A percentile compares a stretch with the other conserved stretches of the same genome.
These are phyloP conservation scores for Athripsodes cinereus DNA, from an alignment of 2,888 invertebrate species.

Conservation along the genomic window DNA sequence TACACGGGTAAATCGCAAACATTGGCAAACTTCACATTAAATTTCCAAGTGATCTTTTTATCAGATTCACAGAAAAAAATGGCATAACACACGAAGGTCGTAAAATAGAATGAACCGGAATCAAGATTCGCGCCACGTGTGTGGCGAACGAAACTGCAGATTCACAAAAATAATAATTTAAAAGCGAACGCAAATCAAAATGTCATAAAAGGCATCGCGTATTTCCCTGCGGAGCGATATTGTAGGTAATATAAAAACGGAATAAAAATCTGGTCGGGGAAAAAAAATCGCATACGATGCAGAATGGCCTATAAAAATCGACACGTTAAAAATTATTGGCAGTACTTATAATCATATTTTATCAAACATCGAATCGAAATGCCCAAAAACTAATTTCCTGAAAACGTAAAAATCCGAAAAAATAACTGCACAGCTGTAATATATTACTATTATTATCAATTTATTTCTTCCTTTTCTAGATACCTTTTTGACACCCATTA, in stretches of 20 bases:
- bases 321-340: conserved; percentile 1
- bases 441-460: too few relatives aligned
- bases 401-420: neutral
- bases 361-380: neutral
- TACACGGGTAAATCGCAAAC: too few relatives aligned
- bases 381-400: conserved; percentile 7
- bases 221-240: neutral
- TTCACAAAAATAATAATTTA: neutral
- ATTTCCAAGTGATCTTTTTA: too few relatives aligned
- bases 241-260: neutral
- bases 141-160: neutral
- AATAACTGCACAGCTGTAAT: neutral
- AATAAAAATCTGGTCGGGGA: neutral
- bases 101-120: neutral
- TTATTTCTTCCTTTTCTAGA: too few relatives aligned
- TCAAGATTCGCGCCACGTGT: neutral
- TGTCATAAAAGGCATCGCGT: neutral
- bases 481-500: too few relatives aligned
- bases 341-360: neutral
- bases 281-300: neutral
- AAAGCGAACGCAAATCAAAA: neutral
- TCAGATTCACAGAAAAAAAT: too few relatives aligned
- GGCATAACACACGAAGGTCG: too few relatives aligned
- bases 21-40: too few relatives aligned
- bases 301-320: conserved; percentile 5